Evolutionary conservation across 2,888 invertebrate species (phyloP).

Genomic region (Julus scanicus): DNA sequence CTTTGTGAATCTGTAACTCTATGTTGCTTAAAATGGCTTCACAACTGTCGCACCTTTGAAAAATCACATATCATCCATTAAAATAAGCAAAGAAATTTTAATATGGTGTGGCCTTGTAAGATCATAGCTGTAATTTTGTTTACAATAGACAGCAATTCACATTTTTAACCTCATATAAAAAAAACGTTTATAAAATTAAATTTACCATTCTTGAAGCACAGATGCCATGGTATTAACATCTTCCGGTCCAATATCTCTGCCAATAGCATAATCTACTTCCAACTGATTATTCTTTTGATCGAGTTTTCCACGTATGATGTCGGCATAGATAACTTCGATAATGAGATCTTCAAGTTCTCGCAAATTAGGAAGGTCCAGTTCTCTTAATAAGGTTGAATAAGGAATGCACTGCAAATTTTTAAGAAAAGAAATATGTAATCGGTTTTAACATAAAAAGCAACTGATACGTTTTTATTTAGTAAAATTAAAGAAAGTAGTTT

Average conservation of each 20-base stretch:
- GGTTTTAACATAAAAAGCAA: too few species aligned
- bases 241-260: conserved; percentile 87
- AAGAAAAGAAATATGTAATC: neutral
- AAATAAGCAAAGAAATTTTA: too few species aligned
- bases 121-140: too few species aligned
- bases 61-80: neutral
- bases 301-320: conserved; percentile 94
- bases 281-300: conserved; percentile 94
- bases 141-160: neutral
- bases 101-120: too few species aligned
- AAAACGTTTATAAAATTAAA: neutral
- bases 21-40: conserved; percentile 89
- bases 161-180: conserved; percentile 61
- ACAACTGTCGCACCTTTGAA: conserved; percentile 83
- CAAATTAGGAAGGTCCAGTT: conserved; percentile 90
- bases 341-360: conserved; percentile 95
- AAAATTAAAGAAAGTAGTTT: neutral
- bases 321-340: conserved; percentile 98
- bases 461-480: neutral
- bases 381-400: conserved; percentile 83
- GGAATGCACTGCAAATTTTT: conserved; percentile 77
- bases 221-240: conserved; percentile 84
- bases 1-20: conserved; percentile 86
- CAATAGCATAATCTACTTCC: conserved; percentile 94
- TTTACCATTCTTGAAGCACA: conserved; percentile 64